Evolutionary conservation across 1,140 invertebrate genomes (phyloP), one percentile per base, ranked within the genome.

Genomic region (Leptinotarsa defecta): DNA sequence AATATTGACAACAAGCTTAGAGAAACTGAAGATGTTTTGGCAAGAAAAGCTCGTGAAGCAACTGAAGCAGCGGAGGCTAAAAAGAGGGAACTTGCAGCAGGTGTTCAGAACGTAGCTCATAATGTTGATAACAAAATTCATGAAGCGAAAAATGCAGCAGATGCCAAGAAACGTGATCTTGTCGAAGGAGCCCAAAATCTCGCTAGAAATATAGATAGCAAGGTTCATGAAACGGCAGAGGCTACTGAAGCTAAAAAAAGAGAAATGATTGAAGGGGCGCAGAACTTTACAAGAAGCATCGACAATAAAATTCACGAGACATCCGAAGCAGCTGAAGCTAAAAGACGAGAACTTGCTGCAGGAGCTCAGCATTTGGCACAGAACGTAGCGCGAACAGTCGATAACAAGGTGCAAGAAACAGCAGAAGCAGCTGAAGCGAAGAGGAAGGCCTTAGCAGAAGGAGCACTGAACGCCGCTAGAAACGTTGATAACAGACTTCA

Each of bases 171-270:
- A 13, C 64, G 73, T 68, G 73, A 73, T 64, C 57, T 76, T 8
- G 77, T 67, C 13, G 76, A 80, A 61, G 76, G 73, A n/a, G 73
- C 75, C n/a, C 75, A 79, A 27, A 75, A 75, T 22, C 49, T 76
- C 13, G 74, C 74, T 6, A 68, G 74, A 69, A 43, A 24, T 52
- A 63, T 81, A 20, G 77, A 81, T 70, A 74, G 65, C 49, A 71
- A 77, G 61, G 3, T 71, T 13, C 75, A 70, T 43, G 27, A 76
- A 68, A 61, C 73, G n/a, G 75, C 74, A 22, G 22, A 77, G 48
- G 78, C 76, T 17, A 74, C 65, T 20, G 73, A 78, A 49, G 62
- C 63, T 52, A 73, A 75, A 48, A 64, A 17, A 48, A 69, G 49
- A 20, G 48, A 67, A 67, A 11, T 57, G 4, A 74, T 48, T 24